Evolutionary conservation across 2,888 invertebrate species (phyloP).

Genomic region (Dastarcus helophoroides): DNA sequence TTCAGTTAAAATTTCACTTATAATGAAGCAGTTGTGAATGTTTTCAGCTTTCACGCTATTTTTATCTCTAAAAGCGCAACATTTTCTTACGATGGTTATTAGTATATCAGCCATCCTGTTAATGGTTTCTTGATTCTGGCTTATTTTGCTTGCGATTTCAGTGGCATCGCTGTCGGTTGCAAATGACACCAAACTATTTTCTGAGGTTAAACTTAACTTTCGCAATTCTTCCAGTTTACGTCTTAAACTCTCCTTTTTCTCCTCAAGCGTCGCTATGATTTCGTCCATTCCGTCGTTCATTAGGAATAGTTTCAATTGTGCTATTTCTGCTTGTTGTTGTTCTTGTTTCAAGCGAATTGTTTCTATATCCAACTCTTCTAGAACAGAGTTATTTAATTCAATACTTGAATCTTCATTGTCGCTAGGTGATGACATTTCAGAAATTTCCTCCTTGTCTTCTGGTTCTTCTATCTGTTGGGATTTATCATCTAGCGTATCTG

Average conservation of each 20-base stretch:
- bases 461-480: conserved; percentile 18
- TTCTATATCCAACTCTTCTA: conserved; percentile 26
- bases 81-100: conserved; percentile 31
- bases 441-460: conserved; percentile 11
- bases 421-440: not conserved
- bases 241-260: conserved; percentile 30
- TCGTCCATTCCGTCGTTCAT: conserved; percentile 34
- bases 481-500: conserved; percentile 11
- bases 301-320: conserved; percentile 24
- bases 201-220: conserved; percentile 26
- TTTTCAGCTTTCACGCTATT: conserved; percentile 33
- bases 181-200: conserved; percentile 31
- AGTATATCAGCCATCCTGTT: conserved; percentile 34
- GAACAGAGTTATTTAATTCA: conserved; percentile 24
- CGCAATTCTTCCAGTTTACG: conserved; percentile 33
- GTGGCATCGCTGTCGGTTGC: conserved; percentile 30
- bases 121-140: conserved; percentile 27
- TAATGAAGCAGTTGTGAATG: conserved; percentile 25
- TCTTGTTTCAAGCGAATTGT: conserved; percentile 25
- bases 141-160: conserved; percentile 30
- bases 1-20: conserved; percentile 23
- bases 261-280: conserved; percentile 30
- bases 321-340: conserved; percentile 25
- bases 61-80: conserved; percentile 32
- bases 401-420: conserved; percentile 18